phyloP scores from a whole-genome alignment of 2,113 vertebrate genomes.

The Phyllopteryx taeniolatus region DNA sequence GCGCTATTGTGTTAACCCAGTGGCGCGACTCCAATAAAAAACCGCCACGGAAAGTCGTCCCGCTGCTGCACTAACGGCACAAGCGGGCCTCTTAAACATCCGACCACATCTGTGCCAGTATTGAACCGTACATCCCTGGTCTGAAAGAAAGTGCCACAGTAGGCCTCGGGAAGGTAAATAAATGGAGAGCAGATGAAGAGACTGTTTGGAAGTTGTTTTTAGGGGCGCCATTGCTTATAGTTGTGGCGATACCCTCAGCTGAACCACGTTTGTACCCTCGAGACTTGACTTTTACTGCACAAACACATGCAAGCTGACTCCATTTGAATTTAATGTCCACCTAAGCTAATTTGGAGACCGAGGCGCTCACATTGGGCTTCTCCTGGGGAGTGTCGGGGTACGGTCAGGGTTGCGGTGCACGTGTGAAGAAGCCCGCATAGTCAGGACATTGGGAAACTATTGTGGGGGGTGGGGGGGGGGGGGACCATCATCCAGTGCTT shows the following conservation, averaged over 20 bases:
- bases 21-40: conserved; percentile 67
- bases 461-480: neutral
- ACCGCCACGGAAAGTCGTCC: conserved; percentile 62
- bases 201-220: neutral
- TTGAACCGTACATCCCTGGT: conserved; percentile 34
- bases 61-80: conserved; percentile 68
- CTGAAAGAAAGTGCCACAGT: neutral
- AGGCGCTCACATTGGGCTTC: neutral
- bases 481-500: conserved; percentile 32
- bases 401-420: neutral
- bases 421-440: neutral
- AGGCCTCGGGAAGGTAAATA: neutral
- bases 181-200: neutral
- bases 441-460: neutral
- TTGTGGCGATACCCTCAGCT: neutral
- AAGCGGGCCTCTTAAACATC: conserved; percentile 66
- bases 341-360: too few relatives aligned
- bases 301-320: neutral
- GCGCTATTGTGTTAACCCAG: conserved; percentile 69
- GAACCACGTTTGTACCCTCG: neutral
- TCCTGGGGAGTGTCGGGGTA: neutral
- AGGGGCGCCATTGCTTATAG: neutral
- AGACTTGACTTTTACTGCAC: too few relatives aligned
- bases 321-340: neutral
- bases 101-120: conserved; percentile 67